Base-by-base conservation (phyloP, 2,888 invertebrate species). In the Cheilosia impressa region DNA sequence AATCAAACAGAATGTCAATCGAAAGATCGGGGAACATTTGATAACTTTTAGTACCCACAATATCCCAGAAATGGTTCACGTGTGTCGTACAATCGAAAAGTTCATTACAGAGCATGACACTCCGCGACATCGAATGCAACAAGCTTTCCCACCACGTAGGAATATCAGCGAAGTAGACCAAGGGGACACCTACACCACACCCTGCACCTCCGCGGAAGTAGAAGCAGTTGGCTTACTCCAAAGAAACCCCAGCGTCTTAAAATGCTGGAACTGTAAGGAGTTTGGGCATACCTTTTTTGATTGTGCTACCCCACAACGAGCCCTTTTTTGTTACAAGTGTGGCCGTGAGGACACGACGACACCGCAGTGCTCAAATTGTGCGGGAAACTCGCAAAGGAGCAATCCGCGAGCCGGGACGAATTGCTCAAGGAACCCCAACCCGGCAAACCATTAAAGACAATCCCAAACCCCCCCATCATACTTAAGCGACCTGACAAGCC, bases 351-450 rank as follows among this genome's bases (percentile, higher is more conserved):
- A 47, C 22, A 62, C 62, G 7, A 45, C 45, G 1, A 47, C 19
- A 7, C 47, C 47, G 5, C 47, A 19, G 6, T 47, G 47, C 5
- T 38, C 50, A 34, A 50, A 1, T 6, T 50, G 50, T 19, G n/a
- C 50, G 63, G 63, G 50, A 65, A 65, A 65, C 50, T 27, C 17
- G 3, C 47, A 15, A 19, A 65, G 31, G 63, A 65, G 52, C 50
- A 65, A 27, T 65, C 5, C 24, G 52, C 19, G 6, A 15, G 31
- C 50, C 50, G 63, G 50, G 47, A 34, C 22, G 63, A 65, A 50
- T 17, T 65, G 38, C n/a, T n/a, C n/a, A n/a, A n/a, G n/a, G n/a
- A n/a, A n/a, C n/a, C n/a, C n/a, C n/a, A n/a, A n/a, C n/a, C n/a
- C n/a, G n/a, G n/a, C n/a, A n/a, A n/a, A 47, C 1, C 9, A 47